These are phyloP conservation scores for Psettodes erumei DNA, from an alignment of 2,113 vertebrate species.

Conservation along the genomic window DNA sequence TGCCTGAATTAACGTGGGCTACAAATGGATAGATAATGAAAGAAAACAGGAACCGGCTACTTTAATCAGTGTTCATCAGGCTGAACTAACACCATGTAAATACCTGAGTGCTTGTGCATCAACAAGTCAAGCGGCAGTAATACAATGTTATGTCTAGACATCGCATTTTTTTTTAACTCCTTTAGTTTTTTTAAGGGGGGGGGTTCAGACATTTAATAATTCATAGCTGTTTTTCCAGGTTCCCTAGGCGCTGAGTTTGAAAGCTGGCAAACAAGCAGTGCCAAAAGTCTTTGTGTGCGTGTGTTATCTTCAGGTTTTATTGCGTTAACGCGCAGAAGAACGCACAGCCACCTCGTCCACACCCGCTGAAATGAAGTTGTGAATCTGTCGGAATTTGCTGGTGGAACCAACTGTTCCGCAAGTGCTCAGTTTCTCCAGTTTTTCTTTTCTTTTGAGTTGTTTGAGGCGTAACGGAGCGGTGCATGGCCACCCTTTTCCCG, in stretches of 20 bases:
- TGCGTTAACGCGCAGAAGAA: constrained; percentile 58
- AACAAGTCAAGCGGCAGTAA: constrained; percentile 57
- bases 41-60: not conserved
- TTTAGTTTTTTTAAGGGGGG: constrained; percentile 28
- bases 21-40: not conserved
- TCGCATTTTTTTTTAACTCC: constrained; percentile 31
- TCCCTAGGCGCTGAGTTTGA: not conserved
- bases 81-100: constrained; percentile 62
- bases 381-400: constrained; percentile 22
- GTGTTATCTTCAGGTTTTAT: constrained; percentile 49
- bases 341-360: constrained; percentile 31
- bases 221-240: constrained; percentile 47
- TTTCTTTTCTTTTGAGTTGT: constrained; percentile 5
- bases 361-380: constrained; percentile 43
- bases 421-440: not conserved
- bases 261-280: not conserved
- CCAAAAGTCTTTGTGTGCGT: constrained; percentile 13
- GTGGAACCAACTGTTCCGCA: constrained; percentile 6
- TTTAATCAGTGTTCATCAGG: constrained; percentile 36
- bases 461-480: not conserved
- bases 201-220: constrained; percentile 63
- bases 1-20: not conserved
- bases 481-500: not conserved
- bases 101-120: constrained; percentile 50
- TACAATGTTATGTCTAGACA: constrained; percentile 74